phyloP scores from a whole-genome alignment of 2,888 invertebrate genomes.

The Ormyrus pomaceus region DNA sequence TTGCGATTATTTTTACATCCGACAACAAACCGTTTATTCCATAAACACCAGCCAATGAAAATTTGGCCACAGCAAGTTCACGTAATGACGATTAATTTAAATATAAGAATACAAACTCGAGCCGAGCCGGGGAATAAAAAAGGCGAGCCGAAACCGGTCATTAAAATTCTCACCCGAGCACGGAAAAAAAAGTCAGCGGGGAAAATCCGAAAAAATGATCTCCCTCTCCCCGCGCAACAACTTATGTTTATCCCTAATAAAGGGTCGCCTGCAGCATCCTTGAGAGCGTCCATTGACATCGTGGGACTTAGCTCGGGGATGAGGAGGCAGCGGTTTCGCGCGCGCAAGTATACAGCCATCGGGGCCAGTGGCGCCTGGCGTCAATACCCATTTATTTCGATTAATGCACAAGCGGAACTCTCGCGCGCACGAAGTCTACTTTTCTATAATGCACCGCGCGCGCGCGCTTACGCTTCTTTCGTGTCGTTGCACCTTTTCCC shows the following conservation, averaged over 20 bases:
- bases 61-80: too few species aligned
- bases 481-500: conserved; percentile 12
- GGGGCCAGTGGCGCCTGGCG: conserved; percentile 22
- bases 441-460: conserved; percentile 6
- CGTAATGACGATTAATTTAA: too few species aligned
- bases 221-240: not conserved
- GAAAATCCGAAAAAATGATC: too few species aligned
- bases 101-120: too few species aligned
- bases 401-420: conserved; percentile 33
- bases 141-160: too few species aligned
- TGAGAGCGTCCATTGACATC: conserved; percentile 55
- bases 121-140: too few species aligned
- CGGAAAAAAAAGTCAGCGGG: conserved; percentile 1
- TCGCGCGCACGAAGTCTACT: conserved; percentile 26
- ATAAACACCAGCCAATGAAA: too few species aligned
- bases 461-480: not conserved
- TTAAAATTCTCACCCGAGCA: not conserved
- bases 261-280: conserved; percentile 15
- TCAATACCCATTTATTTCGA: conserved; percentile 48
- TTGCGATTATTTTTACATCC: too few species aligned
- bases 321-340: not conserved
- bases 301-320: conserved; percentile 54
- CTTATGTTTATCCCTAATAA: conserved; percentile 38
- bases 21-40: too few species aligned
- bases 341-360: not conserved